These are phyloP conservation scores for Tachyglossus aculeatus DNA, from an alignment of 2,797 vertebrate species.

Conservation along the genomic window DNA sequence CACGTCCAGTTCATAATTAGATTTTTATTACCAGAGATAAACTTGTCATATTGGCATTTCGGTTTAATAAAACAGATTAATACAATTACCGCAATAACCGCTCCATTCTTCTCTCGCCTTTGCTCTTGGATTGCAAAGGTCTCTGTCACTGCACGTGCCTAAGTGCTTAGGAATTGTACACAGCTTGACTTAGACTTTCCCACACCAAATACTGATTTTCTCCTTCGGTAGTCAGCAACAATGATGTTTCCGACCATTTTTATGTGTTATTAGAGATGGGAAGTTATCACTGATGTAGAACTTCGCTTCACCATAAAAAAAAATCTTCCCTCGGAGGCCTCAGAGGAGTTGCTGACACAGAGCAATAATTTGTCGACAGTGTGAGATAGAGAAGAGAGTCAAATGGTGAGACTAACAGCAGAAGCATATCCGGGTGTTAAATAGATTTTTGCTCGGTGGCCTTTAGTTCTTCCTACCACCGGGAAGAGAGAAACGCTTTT, in stretches of 20 bases:
- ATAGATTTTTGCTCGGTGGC: neutral
- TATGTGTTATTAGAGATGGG: neutral
- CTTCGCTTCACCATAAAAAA: slow-evolving; percentile 9
- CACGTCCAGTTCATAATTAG: slow-evolving; percentile 36
- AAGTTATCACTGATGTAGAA: neutral
- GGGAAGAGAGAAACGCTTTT: slow-evolving; percentile 44
- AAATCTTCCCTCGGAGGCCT: neutral
- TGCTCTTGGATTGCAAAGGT: neutral
- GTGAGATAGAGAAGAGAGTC: slow-evolving; percentile 15
- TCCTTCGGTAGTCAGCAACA: neutral
- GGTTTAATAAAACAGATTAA: slow-evolving; percentile 21
- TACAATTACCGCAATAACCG: too few relatives aligned
- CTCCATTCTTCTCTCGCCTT: slow-evolving; percentile 13
- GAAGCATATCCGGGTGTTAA: slow-evolving; percentile 35
- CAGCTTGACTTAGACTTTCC: slow-evolving; percentile 16
- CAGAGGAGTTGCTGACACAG: neutral
- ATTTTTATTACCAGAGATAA: slow-evolving; percentile 34
- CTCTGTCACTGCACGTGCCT: neutral
- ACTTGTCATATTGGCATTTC: slow-evolving; percentile 20
- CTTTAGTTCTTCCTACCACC: slow-evolving; percentile 54
- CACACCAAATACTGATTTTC: neutral
- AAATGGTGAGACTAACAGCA: slow-evolving; percentile 42
- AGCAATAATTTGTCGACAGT: slow-evolving; percentile 34
- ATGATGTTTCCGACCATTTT: neutral
- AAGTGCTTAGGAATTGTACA: neutral